Evolutionary conservation across 2,113 vertebrate species (phyloP).

Genomic region (Phaethornis superciliosus): DNA sequence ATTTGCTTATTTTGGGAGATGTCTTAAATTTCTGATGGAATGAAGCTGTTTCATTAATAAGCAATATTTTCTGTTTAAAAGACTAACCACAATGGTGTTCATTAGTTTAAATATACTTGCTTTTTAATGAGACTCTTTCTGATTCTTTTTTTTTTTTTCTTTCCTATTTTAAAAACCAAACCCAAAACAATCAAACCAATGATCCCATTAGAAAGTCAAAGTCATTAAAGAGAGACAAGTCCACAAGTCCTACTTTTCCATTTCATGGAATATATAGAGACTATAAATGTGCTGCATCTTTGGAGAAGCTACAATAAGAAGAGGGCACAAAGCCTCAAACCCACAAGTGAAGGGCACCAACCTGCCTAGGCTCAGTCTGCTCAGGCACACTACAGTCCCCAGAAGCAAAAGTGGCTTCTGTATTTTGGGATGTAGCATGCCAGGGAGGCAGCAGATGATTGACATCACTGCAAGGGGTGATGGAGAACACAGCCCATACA

Average conservation of each 20-base stretch:
- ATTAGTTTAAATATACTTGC: neutral
- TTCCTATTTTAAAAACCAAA: neutral
- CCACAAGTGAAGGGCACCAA: accelerated
- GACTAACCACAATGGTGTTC: neutral
- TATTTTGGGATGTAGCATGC: neutral
- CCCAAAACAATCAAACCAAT: neutral
- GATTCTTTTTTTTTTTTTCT: accelerated
- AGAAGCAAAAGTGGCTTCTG: neutral
- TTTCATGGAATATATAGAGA: neutral
- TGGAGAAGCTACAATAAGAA: neutral
- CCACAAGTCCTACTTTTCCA: neutral
- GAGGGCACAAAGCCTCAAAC: accelerated
- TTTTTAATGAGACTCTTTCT: neutral
- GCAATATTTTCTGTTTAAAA: neutral
- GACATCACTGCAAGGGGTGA: neutral
- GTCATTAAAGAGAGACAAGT: neutral
- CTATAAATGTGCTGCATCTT: accelerated
- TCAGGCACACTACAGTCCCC: neutral
- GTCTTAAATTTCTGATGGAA: neutral
- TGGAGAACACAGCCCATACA: neutral
- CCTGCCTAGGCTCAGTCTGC: neutral
- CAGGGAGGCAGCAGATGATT: neutral
- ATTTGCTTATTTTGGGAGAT: neutral
- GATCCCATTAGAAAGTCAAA: neutral
- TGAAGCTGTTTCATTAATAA: neutral